Evolutionary conservation across 2,797 vertebrate species (phyloP).

Genomic region (Rallus crepitans): DNA sequence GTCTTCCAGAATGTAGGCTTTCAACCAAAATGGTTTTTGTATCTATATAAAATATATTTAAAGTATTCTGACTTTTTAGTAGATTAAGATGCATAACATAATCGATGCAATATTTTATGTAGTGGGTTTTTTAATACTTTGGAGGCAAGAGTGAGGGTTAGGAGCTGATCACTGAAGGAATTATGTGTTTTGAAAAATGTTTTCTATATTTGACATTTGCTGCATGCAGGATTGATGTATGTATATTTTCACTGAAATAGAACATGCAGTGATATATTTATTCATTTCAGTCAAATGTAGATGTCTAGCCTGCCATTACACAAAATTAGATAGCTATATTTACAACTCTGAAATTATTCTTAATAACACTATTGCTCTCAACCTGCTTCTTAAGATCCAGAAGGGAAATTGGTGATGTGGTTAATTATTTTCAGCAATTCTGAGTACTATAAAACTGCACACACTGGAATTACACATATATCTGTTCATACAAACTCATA

Average conservation of each 20-base stretch:
- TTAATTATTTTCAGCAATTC: conserved; percentile 39
- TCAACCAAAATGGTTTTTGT: neutral
- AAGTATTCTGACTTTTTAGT: neutral
- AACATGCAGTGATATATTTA: neutral
- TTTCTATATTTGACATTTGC: neutral
- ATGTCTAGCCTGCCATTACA: neutral
- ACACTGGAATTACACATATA: neutral
- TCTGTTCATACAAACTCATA: neutral
- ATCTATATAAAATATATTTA: neutral
- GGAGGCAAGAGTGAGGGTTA: neutral
- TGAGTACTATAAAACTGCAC: neutral
- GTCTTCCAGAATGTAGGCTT: neutral
- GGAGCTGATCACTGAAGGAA: neutral
- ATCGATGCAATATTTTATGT: neutral
- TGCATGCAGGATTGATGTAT: neutral
- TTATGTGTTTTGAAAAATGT: neutral
- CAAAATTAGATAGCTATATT: conserved; percentile 11
- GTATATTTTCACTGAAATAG: neutral
- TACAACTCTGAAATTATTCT: conserved; percentile 34
- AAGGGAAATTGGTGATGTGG: neutral
- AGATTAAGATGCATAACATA: neutral
- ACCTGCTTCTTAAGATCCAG: neutral
- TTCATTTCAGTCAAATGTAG: conserved; percentile 36
- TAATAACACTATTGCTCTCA: conserved; percentile 20
- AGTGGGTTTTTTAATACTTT: neutral